Conservation (phyloP, 2,113 vertebrate species). For the Pluvialis apricaria region DNA sequence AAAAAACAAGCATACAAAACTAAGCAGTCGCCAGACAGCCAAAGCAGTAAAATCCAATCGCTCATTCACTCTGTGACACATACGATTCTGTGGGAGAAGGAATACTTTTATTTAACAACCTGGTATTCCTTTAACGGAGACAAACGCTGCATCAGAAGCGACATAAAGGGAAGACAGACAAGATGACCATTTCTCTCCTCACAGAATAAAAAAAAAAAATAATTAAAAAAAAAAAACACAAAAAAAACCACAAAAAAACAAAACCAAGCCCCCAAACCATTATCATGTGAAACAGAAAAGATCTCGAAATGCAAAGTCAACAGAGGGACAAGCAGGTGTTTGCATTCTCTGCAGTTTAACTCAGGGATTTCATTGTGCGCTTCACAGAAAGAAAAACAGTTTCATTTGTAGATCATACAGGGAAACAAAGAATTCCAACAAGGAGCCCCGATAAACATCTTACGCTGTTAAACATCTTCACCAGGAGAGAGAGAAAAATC, state of each 20-base stretch:
- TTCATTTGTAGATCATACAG: background rate
- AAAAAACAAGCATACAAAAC: background rate
- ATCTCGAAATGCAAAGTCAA: background rate
- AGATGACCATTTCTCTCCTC: background rate
- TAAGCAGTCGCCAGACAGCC: background rate
- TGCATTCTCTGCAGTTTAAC: conserved; percentile 6
- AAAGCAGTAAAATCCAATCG: background rate
- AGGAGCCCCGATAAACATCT: conserved; percentile 45
- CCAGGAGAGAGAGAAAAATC: conserved; percentile 74
- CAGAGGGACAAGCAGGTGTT: conserved; percentile 37
- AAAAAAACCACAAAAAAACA: background rate
- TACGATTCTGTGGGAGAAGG: background rate
- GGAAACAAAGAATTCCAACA: conserved; percentile 41
- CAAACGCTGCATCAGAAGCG: background rate
- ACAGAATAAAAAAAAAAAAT: background rate
- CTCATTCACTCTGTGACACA: background rate
- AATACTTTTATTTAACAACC: background rate
- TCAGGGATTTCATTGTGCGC: conserved; percentile 8
- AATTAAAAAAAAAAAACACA: no score
- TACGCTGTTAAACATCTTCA: conserved; percentile 44
- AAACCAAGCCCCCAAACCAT: background rate
- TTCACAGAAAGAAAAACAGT: background rate
- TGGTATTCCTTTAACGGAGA: background rate
- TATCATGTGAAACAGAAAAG: background rate
- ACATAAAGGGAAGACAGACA: background rate